Percentiles rank a stretch among this genome's conserved stretches.
phyloP scores from a whole-genome alignment of 2,113 vertebrate species.

The Cyanoderma ruficeps region DNA sequence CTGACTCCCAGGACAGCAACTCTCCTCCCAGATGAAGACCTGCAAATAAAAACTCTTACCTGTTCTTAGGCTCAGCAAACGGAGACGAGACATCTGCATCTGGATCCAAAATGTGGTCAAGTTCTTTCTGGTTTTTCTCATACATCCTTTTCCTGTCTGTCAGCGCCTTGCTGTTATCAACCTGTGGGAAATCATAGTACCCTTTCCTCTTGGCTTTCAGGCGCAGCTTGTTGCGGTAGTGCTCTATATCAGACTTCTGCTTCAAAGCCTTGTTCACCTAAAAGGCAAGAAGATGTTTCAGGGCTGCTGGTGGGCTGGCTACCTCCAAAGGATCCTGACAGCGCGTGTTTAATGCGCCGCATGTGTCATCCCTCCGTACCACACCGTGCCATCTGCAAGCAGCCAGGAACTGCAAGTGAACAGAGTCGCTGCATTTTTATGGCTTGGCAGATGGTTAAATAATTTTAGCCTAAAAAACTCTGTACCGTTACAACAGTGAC shows the following conservation, averaged over 20 bases:
- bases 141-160: slow-evolving; percentile 80
- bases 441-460: slow-evolving; percentile 63
- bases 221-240: slow-evolving; percentile 97
- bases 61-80: slow-evolving; percentile 87
- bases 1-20: not conserved
- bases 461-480: slow-evolving; percentile 53
- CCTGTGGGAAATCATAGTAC: slow-evolving; percentile 91
- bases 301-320: not conserved
- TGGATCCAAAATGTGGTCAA: slow-evolving; percentile 83
- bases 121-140: slow-evolving; percentile 82
- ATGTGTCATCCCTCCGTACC: not conserved
- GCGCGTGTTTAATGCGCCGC: not conserved
- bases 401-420: slow-evolving; percentile 52
- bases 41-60: slow-evolving; percentile 71
- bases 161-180: slow-evolving; percentile 78
- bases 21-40: not conserved
- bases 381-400: slow-evolving; percentile 22
- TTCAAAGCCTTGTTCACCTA: slow-evolving; percentile 96
- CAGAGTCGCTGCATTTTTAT: slow-evolving; percentile 54
- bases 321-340: not conserved
- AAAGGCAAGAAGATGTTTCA: not conserved
- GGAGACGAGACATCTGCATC: slow-evolving; percentile 87
- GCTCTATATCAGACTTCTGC: slow-evolving; percentile 98
- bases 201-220: slow-evolving; percentile 97
- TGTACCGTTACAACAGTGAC: slow-evolving; percentile 43